Conservation (phyloP, 1,140 invertebrate genomes). For the Plutomurus gul region DNA sequence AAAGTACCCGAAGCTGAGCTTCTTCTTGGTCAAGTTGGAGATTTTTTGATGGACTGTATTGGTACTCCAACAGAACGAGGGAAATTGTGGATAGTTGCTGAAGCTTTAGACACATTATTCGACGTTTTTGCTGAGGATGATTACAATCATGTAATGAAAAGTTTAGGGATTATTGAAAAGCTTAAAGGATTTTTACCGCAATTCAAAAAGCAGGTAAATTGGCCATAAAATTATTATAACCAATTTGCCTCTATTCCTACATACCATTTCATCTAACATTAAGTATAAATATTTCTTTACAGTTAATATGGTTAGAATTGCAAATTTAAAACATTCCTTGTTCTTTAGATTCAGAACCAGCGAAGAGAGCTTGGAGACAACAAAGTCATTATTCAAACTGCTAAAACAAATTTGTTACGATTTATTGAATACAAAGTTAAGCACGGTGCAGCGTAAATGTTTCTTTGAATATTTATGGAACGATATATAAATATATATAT, state of each 20-base stretch:
- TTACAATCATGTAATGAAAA: conserved; percentile 66
- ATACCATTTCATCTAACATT: too few species aligned
- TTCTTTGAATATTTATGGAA: not conserved
- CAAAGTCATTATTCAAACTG: conserved; percentile 69
- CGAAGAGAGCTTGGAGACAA: conserved; percentile 68
- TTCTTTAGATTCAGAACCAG: conserved; percentile 65
- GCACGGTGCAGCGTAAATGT: conserved; percentile 15
- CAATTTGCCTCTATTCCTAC: too few species aligned
- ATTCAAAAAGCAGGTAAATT: conserved; percentile 70
- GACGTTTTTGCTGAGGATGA: conserved; percentile 79
- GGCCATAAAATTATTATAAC: conserved; percentile 14
- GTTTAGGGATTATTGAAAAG: conserved; percentile 67
- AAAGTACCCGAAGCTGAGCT: not conserved
- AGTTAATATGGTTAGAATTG: not conserved
- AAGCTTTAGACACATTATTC: conserved; percentile 74
- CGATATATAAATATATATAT: too few species aligned
- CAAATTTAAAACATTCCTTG: conserved; percentile 18
- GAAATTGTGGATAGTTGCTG: conserved; percentile 72
- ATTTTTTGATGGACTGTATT: conserved; percentile 37
- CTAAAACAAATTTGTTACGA: conserved; percentile 68
- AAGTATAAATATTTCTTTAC: conserved; percentile 20
- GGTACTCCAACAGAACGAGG: conserved; percentile 6
- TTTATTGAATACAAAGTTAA: conserved; percentile 71
- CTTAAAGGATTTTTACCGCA: conserved; percentile 63
- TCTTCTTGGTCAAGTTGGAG: conserved; percentile 23